Percentiles rank a stretch among this genome's conserved stretches.
Conservation (phyloP, 23 tunicate genomes). For the Aplidium turbinatum region DNA sequence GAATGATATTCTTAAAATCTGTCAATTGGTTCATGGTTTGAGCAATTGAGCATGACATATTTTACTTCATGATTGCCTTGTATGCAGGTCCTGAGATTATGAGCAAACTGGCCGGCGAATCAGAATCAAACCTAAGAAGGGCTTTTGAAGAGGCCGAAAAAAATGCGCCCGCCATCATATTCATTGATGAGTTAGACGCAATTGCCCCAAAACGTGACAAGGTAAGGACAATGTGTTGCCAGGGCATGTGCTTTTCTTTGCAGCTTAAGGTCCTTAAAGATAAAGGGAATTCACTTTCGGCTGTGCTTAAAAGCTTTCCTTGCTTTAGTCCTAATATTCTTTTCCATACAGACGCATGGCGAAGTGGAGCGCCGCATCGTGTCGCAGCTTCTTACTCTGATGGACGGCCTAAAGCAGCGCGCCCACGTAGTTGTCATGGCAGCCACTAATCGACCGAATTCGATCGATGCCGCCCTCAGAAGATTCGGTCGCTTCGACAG, state of each 20-base stretch:
- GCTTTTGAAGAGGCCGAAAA: slow-evolving; percentile 99
- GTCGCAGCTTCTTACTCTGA: slow-evolving; percentile 91
- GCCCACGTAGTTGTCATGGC: slow-evolving; percentile 96
- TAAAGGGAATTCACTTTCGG: no score
- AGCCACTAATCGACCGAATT: slow-evolving; percentile 97
- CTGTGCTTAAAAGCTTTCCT: not conserved
- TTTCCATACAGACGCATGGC: slow-evolving; percentile 75
- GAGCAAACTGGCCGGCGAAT: slow-evolving; percentile 98
- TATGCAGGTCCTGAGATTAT: slow-evolving; percentile 99
- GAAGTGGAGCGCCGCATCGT: slow-evolving; percentile 98
- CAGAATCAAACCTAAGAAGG: slow-evolving; percentile 89
- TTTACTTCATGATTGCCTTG: no score
- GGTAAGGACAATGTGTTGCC: slow-evolving; percentile 10
- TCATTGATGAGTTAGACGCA: slow-evolving; percentile 95
- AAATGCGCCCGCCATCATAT: slow-evolving; percentile 95
- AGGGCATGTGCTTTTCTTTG: not conserved
- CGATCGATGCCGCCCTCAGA: slow-evolving; percentile 95
- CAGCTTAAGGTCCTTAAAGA: not conserved
- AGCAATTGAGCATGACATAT: not conserved
- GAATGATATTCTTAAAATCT: no score
- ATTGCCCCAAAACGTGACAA: slow-evolving; percentile 98
- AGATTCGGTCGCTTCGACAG: slow-evolving; percentile 97
- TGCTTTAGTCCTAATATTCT: not conserved
- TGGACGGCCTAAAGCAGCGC: slow-evolving; percentile 98
- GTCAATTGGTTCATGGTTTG: not conserved